Evolutionary conservation across 2,888 invertebrate genomes (phyloP).

Genomic region (Dryococelus australis): DNA sequence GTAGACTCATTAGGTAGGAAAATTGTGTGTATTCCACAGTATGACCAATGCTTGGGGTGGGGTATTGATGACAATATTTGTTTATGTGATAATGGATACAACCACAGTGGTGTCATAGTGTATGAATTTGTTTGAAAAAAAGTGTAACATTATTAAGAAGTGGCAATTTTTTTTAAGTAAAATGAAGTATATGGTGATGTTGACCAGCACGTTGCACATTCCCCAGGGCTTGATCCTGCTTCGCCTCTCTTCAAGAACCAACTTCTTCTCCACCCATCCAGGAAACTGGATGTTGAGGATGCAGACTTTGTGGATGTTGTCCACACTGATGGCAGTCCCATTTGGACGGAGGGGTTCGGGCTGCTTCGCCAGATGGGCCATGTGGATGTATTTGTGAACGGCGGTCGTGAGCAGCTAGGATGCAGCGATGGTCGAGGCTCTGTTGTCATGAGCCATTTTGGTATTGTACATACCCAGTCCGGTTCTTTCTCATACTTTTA

Average conservation of each 20-base stretch:
- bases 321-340: constrained; percentile 70
- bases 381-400: constrained; percentile 68
- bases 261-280: constrained; percentile 62
- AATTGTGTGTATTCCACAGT: too few species aligned
- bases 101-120: too few species aligned
- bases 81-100: too few species aligned
- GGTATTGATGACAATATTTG: too few species aligned
- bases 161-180: too few species aligned
- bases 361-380: constrained; percentile 67
- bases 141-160: too few species aligned
- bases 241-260: constrained; percentile 67
- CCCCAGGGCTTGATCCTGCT: constrained; percentile 63
- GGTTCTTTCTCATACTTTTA: too few species aligned
- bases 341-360: constrained; percentile 68
- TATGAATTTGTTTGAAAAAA: too few species aligned
- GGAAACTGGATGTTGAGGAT: constrained; percentile 68
- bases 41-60: too few species aligned
- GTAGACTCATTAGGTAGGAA: too few species aligned
- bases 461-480: neutral
- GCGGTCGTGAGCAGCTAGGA: constrained; percentile 68
- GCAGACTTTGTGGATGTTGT: constrained; percentile 73
- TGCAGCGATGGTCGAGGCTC: constrained; percentile 65
- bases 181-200: neutral
- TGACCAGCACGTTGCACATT: too few species aligned
- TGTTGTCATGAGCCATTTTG: constrained; percentile 60